Conservation (phyloP, 2,797 vertebrate species). For the Iguana delicatissima region DNA sequence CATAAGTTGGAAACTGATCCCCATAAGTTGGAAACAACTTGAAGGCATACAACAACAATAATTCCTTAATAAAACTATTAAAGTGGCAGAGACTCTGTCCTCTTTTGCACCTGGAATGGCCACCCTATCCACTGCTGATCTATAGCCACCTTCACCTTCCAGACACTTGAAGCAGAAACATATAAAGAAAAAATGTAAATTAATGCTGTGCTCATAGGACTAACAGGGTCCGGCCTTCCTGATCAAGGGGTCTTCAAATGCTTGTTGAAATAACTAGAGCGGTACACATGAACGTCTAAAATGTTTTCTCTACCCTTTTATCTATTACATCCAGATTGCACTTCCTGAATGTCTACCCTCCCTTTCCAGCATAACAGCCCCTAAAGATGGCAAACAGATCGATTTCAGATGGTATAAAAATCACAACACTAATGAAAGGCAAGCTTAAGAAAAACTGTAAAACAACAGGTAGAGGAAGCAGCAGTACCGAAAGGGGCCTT, state of each 20-base stretch:
- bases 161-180: not conserved
- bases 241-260: not conserved
- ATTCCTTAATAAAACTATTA: not conserved
- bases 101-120: not conserved
- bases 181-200: not conserved
- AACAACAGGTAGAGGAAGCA: not conserved
- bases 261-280: too few relatives aligned
- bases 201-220: not conserved
- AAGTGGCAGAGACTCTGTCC: too few relatives aligned
- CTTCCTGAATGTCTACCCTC: not conserved
- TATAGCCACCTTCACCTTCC: not conserved
- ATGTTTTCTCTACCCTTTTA: too few relatives aligned
- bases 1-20: too few relatives aligned
- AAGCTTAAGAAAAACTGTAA: not conserved
- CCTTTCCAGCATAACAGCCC: not conserved
- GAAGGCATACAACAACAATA: too few relatives aligned
- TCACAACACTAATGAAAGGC: not conserved
- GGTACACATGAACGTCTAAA: too few relatives aligned
- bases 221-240: too few relatives aligned
- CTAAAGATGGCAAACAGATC: not conserved
- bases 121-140: not conserved
- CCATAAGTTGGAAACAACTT: too few relatives aligned
- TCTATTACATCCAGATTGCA: not conserved
- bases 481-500: not conserved
- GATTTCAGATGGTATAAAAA: not conserved